Evolutionary conservation across 1,140 invertebrate species (phyloP), one percentile per base, ranked within the genome.

Genomic region (Drosophila auraria): DNA sequence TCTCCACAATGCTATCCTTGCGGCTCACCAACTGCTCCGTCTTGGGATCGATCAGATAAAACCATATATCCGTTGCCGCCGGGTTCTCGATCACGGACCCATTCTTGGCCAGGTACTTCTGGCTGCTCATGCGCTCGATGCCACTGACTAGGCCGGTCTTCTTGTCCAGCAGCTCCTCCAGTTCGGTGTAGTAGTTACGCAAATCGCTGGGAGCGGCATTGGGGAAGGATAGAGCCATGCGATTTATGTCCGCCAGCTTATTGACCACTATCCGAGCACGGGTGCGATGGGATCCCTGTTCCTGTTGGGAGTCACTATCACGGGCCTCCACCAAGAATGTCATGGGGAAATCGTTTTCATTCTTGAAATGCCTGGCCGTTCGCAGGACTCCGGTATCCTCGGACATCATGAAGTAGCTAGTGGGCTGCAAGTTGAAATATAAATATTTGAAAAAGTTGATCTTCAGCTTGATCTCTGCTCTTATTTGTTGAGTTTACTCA

Each of bases 21-120:
- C 96, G 94, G 7, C 94, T 93, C 15, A 98, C 87, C 74, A 98
- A 96, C 44, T 93, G 94, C 61, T 97, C 97, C 0, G 95, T 96
- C 36, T 94, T 94, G 0, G 97, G 97, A 94, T 98, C 97, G 20
- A 98, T 94, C 0, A 96, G 94, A 78, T 98, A 98, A 91, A 98
- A 96, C 96, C 97, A 98, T 4, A 98, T 94, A 83, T 98, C 97
- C 0, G 97, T 97, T 8, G 96, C 96, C n/a, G 95, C 94, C 0
- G 94, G 93, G 91, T 97, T 96, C 17, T 94, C 95, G 78, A 97
- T 95, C 6, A 97, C 91, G 0, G 96, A 97, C 6, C 96, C 95
- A 91, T 97, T 97, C 64, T 95, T 94, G 27, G 95, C 94, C 17
- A 96, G 92, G 64, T 94, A 95, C 78, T 96, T 95, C 47, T 95